Evolutionary conservation across 1,140 invertebrate species (phyloP), one percentile per base, ranked within the genome.

Genomic region (Drosophila insularis): DNA sequence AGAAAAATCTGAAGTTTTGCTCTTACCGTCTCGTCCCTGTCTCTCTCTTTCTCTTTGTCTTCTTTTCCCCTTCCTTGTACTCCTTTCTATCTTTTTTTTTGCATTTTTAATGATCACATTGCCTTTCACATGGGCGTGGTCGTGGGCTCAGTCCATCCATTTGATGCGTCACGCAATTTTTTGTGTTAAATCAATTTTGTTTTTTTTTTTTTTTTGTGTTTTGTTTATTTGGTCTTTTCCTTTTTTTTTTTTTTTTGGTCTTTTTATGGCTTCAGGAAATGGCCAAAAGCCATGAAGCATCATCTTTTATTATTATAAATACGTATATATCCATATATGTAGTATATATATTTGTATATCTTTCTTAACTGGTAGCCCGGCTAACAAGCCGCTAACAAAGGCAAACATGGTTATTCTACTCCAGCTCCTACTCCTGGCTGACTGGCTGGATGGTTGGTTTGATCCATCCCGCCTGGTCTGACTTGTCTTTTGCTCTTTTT

Each of bases 341-440:
- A 39, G 2, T 37, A 50, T 50, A 53, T 53, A 6, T 65, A 43
- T 59, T 67, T 56, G 40, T 37, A 59, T 68, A 32, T 61, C 50
- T 63, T 78, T 78, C 40, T 50, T 61, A 63, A 43, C 50, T 80
- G 69, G 80, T 71, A 80, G 72, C 61, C 64, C 40, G 54, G 81
- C 71, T 86, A 86, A 86, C 82, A 86, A 86, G 82, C 71, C 67
- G 82, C 82, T 86, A 86, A 86, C 82, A 81, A 82, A 80, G 71
- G 67, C 67, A 71, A 78, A 78, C 74, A 74, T 69, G 63, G 17
- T 50, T 50, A 19, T 50, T 19, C 17, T 46, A 46, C 43, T 46
- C 61, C 66, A 37, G 53, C 72, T 76, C 71, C 78, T 37, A 54
- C 60, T 55, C 27, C 55, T 56, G 74, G 67, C 62, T 37, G 32